phyloP scores from a whole-genome alignment of 2,113 vertebrate genomes.

The Oreochromis aureus region DNA sequence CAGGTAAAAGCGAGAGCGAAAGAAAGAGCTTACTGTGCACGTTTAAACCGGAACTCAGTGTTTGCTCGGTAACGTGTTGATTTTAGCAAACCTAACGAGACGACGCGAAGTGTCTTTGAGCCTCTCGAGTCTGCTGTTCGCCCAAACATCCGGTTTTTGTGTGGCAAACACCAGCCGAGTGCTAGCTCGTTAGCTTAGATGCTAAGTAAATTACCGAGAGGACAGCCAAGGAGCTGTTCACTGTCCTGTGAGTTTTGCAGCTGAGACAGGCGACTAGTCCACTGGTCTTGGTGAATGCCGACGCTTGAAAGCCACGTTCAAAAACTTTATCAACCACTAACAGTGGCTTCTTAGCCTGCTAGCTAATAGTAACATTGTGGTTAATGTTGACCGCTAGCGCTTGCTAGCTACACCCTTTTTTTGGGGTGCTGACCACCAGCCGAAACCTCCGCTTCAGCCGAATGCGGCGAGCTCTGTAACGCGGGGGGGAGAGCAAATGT shows the following conservation, averaged over 20 bases:
- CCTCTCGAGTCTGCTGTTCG: slow-evolving; percentile 7
- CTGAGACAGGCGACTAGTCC: not conserved
- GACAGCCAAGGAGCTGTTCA: not conserved
- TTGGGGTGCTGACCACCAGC: slow-evolving; percentile 21
- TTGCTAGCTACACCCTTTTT: slow-evolving; percentile 54
- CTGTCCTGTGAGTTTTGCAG: not conserved
- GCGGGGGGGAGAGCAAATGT: not conserved
- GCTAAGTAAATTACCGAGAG: slow-evolving; percentile 45
- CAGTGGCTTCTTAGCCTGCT: not conserved
- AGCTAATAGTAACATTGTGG: slow-evolving; percentile 15
- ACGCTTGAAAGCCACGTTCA: not conserved
- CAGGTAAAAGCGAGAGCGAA: slow-evolving; percentile 73
- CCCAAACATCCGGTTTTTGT: slow-evolving; percentile 69
- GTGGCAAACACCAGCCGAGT: slow-evolving; percentile 23
- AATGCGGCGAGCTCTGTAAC: not conserved
- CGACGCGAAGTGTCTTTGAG: not conserved
- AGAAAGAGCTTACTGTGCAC: slow-evolving; percentile 18
- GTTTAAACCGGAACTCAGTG: not conserved
- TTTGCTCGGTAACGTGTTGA: not conserved
- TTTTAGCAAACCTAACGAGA: not conserved
- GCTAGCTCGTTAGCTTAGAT: slow-evolving; percentile 56
- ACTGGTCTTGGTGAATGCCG: not conserved
- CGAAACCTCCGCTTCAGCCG: slow-evolving; percentile 8
- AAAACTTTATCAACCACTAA: slow-evolving; percentile 11
- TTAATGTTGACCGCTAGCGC: slow-evolving; percentile 50